Conservation (phyloP, 2,113 vertebrate species). For the Tetrao urogallus region DNA sequence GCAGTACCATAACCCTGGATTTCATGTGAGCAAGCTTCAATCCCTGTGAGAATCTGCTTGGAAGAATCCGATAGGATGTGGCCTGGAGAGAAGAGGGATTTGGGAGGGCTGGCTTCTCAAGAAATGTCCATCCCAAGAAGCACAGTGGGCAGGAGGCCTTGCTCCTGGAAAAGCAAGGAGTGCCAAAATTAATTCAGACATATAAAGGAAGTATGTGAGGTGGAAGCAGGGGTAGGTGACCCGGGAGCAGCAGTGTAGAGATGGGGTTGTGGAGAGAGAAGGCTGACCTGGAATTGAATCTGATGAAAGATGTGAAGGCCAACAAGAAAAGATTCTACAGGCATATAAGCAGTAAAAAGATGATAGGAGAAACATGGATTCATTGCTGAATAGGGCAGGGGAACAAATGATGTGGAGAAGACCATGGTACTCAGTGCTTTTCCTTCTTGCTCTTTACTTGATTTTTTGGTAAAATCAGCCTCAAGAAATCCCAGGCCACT, state of each 20-base stretch:
- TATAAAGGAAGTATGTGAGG: background rate
- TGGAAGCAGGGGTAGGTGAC: background rate
- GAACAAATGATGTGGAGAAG: background rate
- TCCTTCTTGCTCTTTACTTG: background rate
- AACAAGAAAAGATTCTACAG: background rate
- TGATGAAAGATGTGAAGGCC: background rate
- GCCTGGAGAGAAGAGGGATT: background rate
- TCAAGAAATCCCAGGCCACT: background rate
- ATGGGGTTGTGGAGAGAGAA: background rate
- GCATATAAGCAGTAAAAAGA: background rate
- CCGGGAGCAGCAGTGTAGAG: background rate
- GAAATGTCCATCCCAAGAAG: background rate
- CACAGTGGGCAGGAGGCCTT: background rate
- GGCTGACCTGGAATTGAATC: background rate
- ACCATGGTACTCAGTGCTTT: background rate
- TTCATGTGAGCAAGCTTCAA: background rate
- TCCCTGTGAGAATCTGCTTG: background rate
- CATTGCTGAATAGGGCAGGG: background rate
- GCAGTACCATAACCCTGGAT: background rate
- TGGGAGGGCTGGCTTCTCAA: background rate
- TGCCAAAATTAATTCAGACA: background rate
- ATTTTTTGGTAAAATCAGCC: background rate
- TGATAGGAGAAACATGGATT: background rate
- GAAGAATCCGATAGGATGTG: background rate
- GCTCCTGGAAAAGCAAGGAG: background rate